Percentiles rank a stretch among this genome's conserved stretches.
Conservation (phyloP, 2,888 invertebrate species). For the Chloromyia formosa region DNA sequence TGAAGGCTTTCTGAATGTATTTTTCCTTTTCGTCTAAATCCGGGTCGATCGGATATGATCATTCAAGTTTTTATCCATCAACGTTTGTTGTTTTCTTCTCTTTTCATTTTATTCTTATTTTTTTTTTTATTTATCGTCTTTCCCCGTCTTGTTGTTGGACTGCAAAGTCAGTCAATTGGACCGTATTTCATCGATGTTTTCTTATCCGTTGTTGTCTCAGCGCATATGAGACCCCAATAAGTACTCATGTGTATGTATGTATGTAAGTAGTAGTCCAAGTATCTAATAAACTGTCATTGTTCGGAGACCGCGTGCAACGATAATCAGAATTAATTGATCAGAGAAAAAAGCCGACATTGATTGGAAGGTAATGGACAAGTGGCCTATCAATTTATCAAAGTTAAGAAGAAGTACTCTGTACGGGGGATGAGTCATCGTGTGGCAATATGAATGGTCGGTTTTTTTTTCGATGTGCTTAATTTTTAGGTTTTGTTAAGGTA, state of each 20-base stretch:
- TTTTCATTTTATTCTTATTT: no score
- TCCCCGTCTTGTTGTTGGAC: no score
- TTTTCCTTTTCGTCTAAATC: slow-evolving; percentile 35
- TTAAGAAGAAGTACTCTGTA: no score
- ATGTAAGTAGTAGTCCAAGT: slow-evolving; percentile 31
- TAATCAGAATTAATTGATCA: slow-evolving; percentile 43
- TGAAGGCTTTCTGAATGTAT: slow-evolving; percentile 23
- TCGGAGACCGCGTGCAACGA: neutral
- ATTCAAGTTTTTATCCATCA: slow-evolving; percentile 21
- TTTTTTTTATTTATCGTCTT: no score
- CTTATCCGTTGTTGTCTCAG: slow-evolving; percentile 21
- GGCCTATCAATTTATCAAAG: slow-evolving; percentile 27
- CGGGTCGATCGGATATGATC: slow-evolving; percentile 41
- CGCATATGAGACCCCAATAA: neutral
- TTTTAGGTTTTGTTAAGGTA: no score
- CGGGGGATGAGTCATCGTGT: no score
- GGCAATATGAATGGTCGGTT: no score
- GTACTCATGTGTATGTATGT: neutral
- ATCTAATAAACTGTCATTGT: slow-evolving; percentile 44
- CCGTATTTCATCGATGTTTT: neutral
- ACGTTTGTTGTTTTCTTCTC: neutral
- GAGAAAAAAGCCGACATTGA: slow-evolving; percentile 41
- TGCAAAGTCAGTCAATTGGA: no score
- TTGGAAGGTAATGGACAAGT: slow-evolving; percentile 36
- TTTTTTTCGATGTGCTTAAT: no score